Evolutionary conservation across 1,140 invertebrate genomes (phyloP), one percentile per base, ranked within the genome.

Genomic region (Drosophila rufa): DNA sequence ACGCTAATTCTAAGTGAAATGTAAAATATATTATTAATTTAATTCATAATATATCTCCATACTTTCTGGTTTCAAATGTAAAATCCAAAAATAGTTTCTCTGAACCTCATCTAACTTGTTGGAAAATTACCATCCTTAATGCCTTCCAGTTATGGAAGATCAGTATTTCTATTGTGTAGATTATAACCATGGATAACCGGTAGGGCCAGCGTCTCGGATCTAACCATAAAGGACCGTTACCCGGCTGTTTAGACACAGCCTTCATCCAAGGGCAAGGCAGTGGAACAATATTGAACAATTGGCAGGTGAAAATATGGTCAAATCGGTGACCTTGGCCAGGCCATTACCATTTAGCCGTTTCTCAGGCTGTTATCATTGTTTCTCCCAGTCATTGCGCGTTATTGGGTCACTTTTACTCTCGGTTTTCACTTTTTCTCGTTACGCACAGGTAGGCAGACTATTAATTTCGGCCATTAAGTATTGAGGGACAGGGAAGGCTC

Each of bases 371-470:
- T 27, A 70, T 73, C 67, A 51, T 60, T 59, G 70, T 60, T 58
- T 70, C 22, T 22, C 51, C 15, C 50, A 69, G 74, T 48, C 67
- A 81, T 67, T 53, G 66, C 51, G 82, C 78, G 56, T 75, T 86
- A 85, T 82, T 79, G 67, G 83, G 83, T 82, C 70, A 82, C 80
- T 79, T 76, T 83, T 74, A 58, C 75, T 82, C 51, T 82, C 45
- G 17, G 38, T 50, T 76, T 56, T 42, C 46, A 56, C 53, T 56
- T 56, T 40, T 42, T 7, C 33, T 17, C 22, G 56, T 38, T 61
- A 51, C 61, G 55, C 59, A 82, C 78, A 82, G 79, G 79, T 85
- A 82, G 82, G 56, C 62, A 61, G 47, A 58, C 56, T 56, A 78
- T 80, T 85, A 84, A 84, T 79, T 65, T 47, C 36, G 73, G 57